Conservation (phyloP, 2,888 invertebrate species). For the Papilio protenor region DNA sequence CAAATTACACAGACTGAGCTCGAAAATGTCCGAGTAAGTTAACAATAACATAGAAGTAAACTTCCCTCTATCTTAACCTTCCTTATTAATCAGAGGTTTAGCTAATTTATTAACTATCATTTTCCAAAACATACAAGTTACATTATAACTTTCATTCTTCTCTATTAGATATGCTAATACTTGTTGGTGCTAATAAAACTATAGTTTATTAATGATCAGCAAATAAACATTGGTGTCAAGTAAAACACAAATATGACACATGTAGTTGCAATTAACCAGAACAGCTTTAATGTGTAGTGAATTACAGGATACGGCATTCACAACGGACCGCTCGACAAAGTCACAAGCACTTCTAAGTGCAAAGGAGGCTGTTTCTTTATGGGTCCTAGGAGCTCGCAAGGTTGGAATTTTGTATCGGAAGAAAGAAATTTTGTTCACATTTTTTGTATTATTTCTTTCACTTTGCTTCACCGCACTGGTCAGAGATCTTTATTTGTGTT, state of each 20-base stretch:
- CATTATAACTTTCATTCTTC: slow-evolving; percentile 28
- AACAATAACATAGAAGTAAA: not conserved
- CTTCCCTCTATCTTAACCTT: slow-evolving; percentile 1
- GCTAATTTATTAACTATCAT: slow-evolving; percentile 25
- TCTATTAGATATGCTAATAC: slow-evolving; percentile 48
- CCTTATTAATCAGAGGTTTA: not conserved
- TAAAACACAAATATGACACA: slow-evolving; percentile 63
- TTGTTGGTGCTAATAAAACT: slow-evolving; percentile 43
- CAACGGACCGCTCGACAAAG: slow-evolving; percentile 87
- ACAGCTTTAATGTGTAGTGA: slow-evolving; percentile 82
- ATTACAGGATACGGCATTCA: slow-evolving; percentile 89
- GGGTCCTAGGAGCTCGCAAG: slow-evolving; percentile 97
- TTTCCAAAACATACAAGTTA: slow-evolving; percentile 36
- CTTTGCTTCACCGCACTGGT: slow-evolving; percentile 56
- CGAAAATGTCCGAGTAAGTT: slow-evolving; percentile 93
- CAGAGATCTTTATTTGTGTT: slow-evolving; percentile 37
- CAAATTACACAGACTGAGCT: slow-evolving; percentile 94
- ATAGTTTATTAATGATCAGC: slow-evolving; percentile 6
- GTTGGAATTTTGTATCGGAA: slow-evolving; percentile 83
- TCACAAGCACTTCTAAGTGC: slow-evolving; percentile 94
- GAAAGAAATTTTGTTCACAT: slow-evolving; percentile 63
- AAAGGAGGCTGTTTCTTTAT: slow-evolving; percentile 97
- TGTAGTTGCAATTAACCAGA: slow-evolving; percentile 79
- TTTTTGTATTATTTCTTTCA: slow-evolving; percentile 60
- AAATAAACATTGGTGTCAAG: slow-evolving; percentile 27